Conservation (phyloP, 2,113 vertebrate species). For the Mastomys coucha region DNA sequence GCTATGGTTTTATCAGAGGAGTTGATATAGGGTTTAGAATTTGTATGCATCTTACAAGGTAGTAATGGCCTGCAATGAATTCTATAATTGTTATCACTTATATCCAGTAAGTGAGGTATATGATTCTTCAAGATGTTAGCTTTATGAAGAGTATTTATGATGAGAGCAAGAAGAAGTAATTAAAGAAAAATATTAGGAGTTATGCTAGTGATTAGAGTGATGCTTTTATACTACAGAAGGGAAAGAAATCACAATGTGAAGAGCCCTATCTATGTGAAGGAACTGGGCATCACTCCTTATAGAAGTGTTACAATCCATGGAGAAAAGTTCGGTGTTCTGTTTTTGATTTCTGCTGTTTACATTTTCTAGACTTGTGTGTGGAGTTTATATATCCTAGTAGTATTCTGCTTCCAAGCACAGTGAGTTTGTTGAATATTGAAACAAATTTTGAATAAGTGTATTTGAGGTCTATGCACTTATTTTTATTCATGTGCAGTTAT, state of each 20-base stretch:
- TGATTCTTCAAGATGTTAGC: not conserved
- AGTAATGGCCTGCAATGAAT: not conserved
- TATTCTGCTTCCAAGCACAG: conserved; percentile 30
- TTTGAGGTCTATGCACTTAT: not conserved
- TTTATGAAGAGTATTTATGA: not conserved
- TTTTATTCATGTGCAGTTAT: not conserved
- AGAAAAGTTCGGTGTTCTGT: not conserved
- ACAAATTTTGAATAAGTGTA: conserved; percentile 46
- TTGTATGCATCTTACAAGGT: not conserved
- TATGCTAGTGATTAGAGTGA: not conserved
- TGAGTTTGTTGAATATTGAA: conserved; percentile 36
- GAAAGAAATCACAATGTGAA: not conserved
- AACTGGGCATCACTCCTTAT: not conserved
- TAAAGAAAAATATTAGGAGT: not conserved
- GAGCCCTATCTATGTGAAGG: not conserved
- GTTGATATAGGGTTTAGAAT: not conserved
- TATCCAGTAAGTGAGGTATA: not conserved
- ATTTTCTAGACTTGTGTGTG: not conserved
- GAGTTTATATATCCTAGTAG: not conserved
- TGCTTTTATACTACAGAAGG: not conserved
- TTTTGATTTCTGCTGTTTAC: not conserved
- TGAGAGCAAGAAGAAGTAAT: not conserved
- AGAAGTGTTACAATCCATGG: not conserved
- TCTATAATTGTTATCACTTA: not conserved
- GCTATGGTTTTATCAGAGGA: not conserved